Base-by-base conservation (phyloP, 2,113 vertebrate genomes). In the Callocephalon fimbriatum region DNA sequence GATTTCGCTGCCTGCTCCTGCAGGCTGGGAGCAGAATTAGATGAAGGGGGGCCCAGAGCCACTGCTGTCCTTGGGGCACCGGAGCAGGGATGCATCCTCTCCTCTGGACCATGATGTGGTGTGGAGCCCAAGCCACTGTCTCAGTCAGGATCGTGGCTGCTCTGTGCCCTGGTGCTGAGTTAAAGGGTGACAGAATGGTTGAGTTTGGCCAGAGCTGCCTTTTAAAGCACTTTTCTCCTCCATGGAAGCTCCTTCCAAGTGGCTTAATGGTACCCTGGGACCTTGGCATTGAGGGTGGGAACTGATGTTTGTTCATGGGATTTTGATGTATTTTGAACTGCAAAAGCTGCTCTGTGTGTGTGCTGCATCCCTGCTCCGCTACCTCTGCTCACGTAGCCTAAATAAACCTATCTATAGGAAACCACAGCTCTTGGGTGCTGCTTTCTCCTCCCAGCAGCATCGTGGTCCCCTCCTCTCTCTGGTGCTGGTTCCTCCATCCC, bases 281-380 rank as follows among this genome's bases (percentile, higher is more conserved):
- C 11, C 0, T 31, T 2, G 16, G 16, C 12, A 13, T 1, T 5
- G 12, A 1, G 19, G 12, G 6, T 2, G 59, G 54, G 29, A 84
- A 54, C 18, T 29, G 31, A 35, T 27, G 54, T 35, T n/a, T 65
- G 37, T 63, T 11, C 1, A 10, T 40, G 53, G 44, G 7, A 13
- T 25, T 68, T 86, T 73, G 14, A 31, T 76, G 18, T 63, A 1
- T 6, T 44, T 86, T 61, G 71, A 58, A 58, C 56, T 35, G 32
- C 18, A n/a, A 74, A 90, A 58, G 47, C 82, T 50, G 2, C n/a
- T 45, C 35, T 32, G 6, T 26, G 0, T 2, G 23, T 1, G 0
- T 16, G 47, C 13, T n/a, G 44, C 1, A 9, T 19, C 51, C 27
- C 17, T 26, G 42, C 67, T 47, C 23, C 22, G 51, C 82, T 45